Base-by-base conservation (phyloP, 2,113 vertebrate genomes). In the Lampris megalopsis region DNA sequence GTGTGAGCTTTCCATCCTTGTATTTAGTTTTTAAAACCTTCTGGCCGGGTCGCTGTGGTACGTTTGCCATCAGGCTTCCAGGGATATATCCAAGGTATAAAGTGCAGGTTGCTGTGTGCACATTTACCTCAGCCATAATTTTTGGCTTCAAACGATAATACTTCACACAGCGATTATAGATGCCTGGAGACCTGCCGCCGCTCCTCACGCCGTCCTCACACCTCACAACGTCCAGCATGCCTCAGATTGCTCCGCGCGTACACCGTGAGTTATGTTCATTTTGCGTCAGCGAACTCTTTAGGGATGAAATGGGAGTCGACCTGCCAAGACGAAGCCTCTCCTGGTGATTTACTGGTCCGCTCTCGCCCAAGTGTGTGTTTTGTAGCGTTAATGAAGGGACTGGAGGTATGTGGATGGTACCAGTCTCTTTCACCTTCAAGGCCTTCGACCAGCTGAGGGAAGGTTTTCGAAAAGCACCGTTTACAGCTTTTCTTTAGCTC, bases 301-400 rank as follows among this genome's bases (percentile, higher is more conserved):
- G 52, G 74, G 85, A 81, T 81, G 77, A 75, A 84, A 87, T 65
- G 90, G 88, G 90, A 92, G 91, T 91, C 80, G 70, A 91, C 80
- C 85, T 94, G 93, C 88, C 93, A 92, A 65, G 82, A 54, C 73
- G 58, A 82, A 91, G 71, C 92, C 80, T 90, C 85, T 88, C 75
- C 73, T 73, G 0, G 80, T 93, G 91, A 93, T 94, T 94, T 93
- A 94, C 77, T 72, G 77, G 54, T 71, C 76, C 56, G 49, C 48
- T 56, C 52, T 70, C 66, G 75, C 52, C 48, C 61, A 56, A 73
- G 88, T 42, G 82, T 82, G 85, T 93, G 82, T 91, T 87, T 81
- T 83, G 85, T 79, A 90, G 88, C 83, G 79, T 73, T 92, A 93
- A 91, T 94, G 89, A 94, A 90, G 88, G 81, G 80, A 87, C 81